phyloP scores from a whole-genome alignment of 2,113 vertebrate genomes.

The Istiophorus platypterus region DNA sequence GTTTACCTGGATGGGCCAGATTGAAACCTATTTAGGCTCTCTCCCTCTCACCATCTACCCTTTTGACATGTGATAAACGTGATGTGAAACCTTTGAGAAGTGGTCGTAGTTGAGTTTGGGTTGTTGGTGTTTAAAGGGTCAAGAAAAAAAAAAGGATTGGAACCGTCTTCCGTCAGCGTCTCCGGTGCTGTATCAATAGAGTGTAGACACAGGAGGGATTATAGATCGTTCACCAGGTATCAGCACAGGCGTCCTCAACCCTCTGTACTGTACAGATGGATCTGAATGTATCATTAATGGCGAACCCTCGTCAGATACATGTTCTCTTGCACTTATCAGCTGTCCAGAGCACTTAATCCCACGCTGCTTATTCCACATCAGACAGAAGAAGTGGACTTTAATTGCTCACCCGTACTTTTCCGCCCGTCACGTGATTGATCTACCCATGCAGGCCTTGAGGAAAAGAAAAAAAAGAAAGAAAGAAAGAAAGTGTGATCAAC shows the following conservation, averaged over 20 bases:
- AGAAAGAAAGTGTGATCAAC: conserved; percentile 40
- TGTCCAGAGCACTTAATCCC: conserved; percentile 6
- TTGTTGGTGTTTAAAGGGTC: neutral
- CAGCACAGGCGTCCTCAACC: no score
- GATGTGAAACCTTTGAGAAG: neutral
- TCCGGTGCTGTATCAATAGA: neutral
- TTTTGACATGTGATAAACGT: no score
- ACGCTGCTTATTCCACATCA: neutral
- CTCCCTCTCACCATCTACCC: no score
- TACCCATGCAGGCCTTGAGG: conserved; percentile 7
- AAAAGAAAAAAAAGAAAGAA: neutral
- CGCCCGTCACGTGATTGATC: conserved; percentile 22
- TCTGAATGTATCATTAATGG: neutral
- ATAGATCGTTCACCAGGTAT: neutral
- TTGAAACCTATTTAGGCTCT: no score
- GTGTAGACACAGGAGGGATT: neutral
- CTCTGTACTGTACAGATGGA: neutral
- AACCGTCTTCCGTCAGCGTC: no score
- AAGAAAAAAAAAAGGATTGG: no score
- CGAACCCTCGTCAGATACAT: neutral
- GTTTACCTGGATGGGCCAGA: no score
- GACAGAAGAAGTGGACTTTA: conserved; percentile 44
- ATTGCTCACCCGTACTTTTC: conserved; percentile 29
- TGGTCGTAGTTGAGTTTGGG: neutral
- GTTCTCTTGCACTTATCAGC: neutral